Evolutionary conservation across 2,797 vertebrate genomes (phyloP), one percentile per base, ranked within the genome.

Genomic region (Tenualosa ilisha): DNA sequence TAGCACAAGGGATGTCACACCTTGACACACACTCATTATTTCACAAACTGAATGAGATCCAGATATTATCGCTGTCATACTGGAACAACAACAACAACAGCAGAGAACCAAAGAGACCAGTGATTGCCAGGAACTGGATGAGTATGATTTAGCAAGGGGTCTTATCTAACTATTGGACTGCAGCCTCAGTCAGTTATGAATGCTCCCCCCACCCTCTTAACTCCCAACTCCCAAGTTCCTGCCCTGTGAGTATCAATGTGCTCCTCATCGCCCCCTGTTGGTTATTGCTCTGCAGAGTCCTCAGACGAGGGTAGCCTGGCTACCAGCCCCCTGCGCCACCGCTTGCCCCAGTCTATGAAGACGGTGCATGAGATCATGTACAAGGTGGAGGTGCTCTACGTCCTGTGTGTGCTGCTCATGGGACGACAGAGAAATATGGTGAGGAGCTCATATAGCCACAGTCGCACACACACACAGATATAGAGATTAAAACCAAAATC

Each of bases 291-390:
- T 46, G 81, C 94, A 99, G 98, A 98, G 90, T 96, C 98, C 15
- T 97, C 98, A 4, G 98, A 99, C 93, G 98, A 99, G 89, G 97
- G 95, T 83, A 97, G 96, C 0, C 88, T 98, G 92, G 96, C 97
- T 84, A 97, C 97, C 90, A 95, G 96, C 85, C 97, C 97, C 0
- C 93, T 97, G 8, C 95, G 97, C 88, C 96, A 97, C 49, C 96
- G 97, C 85, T 95, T 99, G 82, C 98, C 98, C 0, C 98, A 99
- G 91, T 98, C 98, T 26, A 99, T 99, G 98, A 99, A 99, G 95
- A 98, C 98, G 13, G 98, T 99, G 93, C 98, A 99, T 0, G 98
- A 99, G 93, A 99, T 99, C 86, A 99, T 99, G 98, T 99, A 99
- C 89, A 99, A 99, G 90, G 96, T 99, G 93, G 98, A 99, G 90